These are phyloP conservation scores for Automeris io DNA, from an alignment of 2,888 invertebrate genomes.

Conservation along the genomic window DNA sequence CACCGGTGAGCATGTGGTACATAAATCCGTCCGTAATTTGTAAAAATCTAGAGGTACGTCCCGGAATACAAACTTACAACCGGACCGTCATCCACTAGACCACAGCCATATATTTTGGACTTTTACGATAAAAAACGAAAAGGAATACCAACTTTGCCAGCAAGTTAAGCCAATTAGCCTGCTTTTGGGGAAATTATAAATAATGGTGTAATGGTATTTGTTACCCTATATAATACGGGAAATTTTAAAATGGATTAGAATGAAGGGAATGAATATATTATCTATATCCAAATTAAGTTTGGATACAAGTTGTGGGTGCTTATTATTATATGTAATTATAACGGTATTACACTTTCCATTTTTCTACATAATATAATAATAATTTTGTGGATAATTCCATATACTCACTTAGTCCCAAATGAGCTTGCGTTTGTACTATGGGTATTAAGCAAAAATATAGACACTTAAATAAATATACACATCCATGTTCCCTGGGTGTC, in stretches of 20 bases:
- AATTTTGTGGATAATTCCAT: no score
- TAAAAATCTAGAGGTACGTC: neutral
- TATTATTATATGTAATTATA: no score
- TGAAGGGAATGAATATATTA: neutral
- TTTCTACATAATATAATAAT: neutral
- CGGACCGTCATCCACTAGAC: no score
- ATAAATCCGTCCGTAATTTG: no score
- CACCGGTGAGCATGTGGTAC: no score
- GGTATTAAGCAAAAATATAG: no score
- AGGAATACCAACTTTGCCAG: neutral
- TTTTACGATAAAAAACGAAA: neutral
- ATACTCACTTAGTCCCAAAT: no score
- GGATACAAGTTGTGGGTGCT: neutral
- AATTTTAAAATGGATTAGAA: neutral
- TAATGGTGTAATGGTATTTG: slow-evolving; percentile 1
- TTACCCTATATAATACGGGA: neutral
- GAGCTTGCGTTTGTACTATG: no score
- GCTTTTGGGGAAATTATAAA: slow-evolving; percentile 7
- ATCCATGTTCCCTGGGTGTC: no score
- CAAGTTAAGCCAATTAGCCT: slow-evolving; percentile 7
- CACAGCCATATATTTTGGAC: no score
- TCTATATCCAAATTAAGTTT: neutral
- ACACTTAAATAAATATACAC: no score
- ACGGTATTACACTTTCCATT: neutral
- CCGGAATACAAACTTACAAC: neutral